Evolutionary conservation across 2,888 invertebrate genomes (phyloP), one percentile per base, ranked within the genome.

Genomic region (Luffia ferchaultella): DNA sequence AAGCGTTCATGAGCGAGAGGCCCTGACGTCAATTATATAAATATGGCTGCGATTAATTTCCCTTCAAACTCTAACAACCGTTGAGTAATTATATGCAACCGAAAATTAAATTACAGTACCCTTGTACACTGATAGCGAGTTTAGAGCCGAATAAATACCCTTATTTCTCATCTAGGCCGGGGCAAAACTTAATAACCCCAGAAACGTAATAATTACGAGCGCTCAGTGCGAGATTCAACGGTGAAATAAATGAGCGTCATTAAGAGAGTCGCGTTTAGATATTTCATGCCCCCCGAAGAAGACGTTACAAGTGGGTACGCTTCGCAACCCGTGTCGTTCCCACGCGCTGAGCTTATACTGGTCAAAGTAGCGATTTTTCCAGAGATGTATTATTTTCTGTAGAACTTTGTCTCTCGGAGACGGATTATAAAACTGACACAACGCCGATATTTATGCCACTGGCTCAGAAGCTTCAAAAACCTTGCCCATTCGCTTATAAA

Each of bases 171-270:
- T 80, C 76, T 79, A 68, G 76, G 74, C 73, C 73, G 73, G 68
- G 76, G 73, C 77, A 80, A 79, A 79, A 78, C 80, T 80, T 82
- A 82, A 82, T 78, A 79, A 79, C 78, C 73, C 74, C 76, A 71
- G 74, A 76, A 76, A 74, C 70, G 80, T 76, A 80, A 82, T 82
- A 80, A 82, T 80, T 80, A 80, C 78, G 63, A 68, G 63, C 68
- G 74, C 65, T 76, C 79, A 72, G 76, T 74, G 72, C 73, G 78
- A 80, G 80, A 79, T 80, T 80, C 74, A 67, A 17, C 18, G 17
- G 76, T 64, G 70, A 78, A 80, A 82, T 80, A 82, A 82, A 83
- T 79, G 80, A 78, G 76, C 58, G 67, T 68, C 79, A 79, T 82
- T 80, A 82, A 76, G 78, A 75, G 76, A 76, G 70, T 76, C 71